Evolutionary conservation across 2,797 vertebrate genomes (phyloP), one percentile per base, ranked within the genome.

Genomic region (Mycteria americana): DNA sequence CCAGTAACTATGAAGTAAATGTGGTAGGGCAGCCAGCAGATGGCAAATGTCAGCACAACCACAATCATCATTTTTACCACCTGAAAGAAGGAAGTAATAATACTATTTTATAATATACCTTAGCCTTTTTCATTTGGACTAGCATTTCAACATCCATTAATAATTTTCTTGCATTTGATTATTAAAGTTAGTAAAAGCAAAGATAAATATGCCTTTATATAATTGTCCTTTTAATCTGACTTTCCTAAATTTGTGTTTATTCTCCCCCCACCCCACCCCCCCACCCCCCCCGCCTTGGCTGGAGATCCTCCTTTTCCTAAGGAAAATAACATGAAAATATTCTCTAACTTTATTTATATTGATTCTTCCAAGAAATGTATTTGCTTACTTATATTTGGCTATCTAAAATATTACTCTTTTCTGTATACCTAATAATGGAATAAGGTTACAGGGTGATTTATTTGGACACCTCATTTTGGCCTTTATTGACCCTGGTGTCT

Each of bases 11-110:
- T 98, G 98, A 99, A 99, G 96, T 99, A 99, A 96, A 99, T 77
- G 53, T 99, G 99, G 84, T 99, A 99, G 25, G 99, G 99, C 91
- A 99, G 98, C 99, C 99, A 99, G 97, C 99, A 99, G 96, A 99
- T 95, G 18, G 99, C 99, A 97, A 99, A 99, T 67, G 99, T 99
- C 97, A 99, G 97, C 93, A 99, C 99, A 2, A 99, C 99, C 11
- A 99, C 98, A 88, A 99, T 99, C 99, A 99, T 99, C 99, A 99
- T 99, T 98, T 99, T 99, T 90, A 99, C 99, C 94, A 99, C 99
- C 99, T 99, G 97, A 91, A 96, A 91, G 68, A 82, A 95, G 76
- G 80, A 87, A 89, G 85, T 28, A 86, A 90, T 45, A 89, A 77
- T 51, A 28, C 25, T 41, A 68, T 68, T 97, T 93, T 87, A 77